These are phyloP conservation scores for Macquaria ambigua DNA, from an alignment of 2,113 vertebrate genomes.

Conservation along the genomic window DNA sequence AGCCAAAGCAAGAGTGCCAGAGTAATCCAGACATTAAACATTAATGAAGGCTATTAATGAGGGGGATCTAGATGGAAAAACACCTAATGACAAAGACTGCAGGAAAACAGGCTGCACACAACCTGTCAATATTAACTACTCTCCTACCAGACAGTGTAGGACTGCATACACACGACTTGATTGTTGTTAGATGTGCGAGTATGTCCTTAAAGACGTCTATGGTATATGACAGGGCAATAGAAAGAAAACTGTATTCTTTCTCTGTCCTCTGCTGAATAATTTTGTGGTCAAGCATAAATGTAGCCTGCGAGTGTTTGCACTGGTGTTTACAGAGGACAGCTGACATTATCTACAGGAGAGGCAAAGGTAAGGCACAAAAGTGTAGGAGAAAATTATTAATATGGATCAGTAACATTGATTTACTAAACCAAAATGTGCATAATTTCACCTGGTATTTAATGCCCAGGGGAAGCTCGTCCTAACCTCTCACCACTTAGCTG, in stretches of 20 bases:
- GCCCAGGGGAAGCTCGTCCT: background rate
- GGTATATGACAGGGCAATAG: background rate
- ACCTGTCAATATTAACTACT: slow-evolving; percentile 19
- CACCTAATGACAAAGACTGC: slow-evolving; percentile 45
- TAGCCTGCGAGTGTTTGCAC: background rate
- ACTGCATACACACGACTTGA: background rate
- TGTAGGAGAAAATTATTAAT: slow-evolving; percentile 15
- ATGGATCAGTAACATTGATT: slow-evolving; percentile 41
- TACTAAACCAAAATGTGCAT: slow-evolving; percentile 11
- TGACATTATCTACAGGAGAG: background rate
- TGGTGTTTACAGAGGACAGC: slow-evolving; percentile 8
- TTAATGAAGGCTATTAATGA: slow-evolving; percentile 70
- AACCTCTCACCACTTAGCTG: background rate
- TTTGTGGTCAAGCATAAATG: slow-evolving; percentile 10
- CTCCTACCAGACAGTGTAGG: background rate
- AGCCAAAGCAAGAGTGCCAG: slow-evolving; percentile 53
- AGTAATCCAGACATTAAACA: slow-evolving; percentile 68
- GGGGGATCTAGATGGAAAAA: slow-evolving; percentile 49
- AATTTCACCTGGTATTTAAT: slow-evolving; percentile 25
- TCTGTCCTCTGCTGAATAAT: background rate
- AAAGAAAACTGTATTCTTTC: background rate
- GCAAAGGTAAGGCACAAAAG: background rate
- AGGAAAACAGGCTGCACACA: slow-evolving; percentile 26
- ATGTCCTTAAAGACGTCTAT: background rate
- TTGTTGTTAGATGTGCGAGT: background rate